These are phyloP conservation scores for Columba janthina DNA, from an alignment of 2,113 vertebrate genomes.

Conservation along the genomic window DNA sequence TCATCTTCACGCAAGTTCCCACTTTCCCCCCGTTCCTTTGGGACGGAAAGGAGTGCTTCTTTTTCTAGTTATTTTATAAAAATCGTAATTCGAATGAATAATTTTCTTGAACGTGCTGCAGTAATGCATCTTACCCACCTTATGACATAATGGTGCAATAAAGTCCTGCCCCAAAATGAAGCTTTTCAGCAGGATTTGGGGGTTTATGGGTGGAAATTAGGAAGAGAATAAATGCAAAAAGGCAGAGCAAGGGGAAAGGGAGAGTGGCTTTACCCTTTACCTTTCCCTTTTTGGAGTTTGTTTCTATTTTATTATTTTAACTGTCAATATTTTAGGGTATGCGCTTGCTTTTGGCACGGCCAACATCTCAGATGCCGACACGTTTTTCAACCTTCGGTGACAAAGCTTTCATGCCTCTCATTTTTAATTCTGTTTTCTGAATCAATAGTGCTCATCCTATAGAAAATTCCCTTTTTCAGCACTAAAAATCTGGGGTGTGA, in stretches of 20 bases:
- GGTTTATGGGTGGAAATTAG: neutral
- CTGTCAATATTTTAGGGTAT: fast-evolving
- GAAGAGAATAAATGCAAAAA: neutral
- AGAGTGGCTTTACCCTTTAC: neutral
- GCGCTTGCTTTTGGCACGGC: neutral
- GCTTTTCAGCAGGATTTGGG: neutral
- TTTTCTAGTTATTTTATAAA: neutral
- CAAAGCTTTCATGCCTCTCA: neutral
- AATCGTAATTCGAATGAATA: fast-evolving
- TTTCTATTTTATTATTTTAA: neutral
- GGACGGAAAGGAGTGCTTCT: fast-evolving
- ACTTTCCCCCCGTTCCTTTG: fast-evolving
- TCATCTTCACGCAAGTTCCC: neutral
- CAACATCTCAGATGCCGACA: fast-evolving
- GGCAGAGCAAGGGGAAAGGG: neutral
- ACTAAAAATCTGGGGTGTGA: neutral
- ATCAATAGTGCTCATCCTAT: neutral
- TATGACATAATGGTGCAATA: neutral
- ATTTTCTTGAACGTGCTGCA: neutral
- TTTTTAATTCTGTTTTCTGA: neutral
- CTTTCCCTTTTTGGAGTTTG: neutral
- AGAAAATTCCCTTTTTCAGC: neutral
- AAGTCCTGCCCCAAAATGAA: neutral
- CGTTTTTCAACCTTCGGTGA: neutral
- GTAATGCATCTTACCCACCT: neutral